Base-by-base conservation (phyloP, 2,113 vertebrate species). In the rat (Rattus norvegicus) region DNA sequence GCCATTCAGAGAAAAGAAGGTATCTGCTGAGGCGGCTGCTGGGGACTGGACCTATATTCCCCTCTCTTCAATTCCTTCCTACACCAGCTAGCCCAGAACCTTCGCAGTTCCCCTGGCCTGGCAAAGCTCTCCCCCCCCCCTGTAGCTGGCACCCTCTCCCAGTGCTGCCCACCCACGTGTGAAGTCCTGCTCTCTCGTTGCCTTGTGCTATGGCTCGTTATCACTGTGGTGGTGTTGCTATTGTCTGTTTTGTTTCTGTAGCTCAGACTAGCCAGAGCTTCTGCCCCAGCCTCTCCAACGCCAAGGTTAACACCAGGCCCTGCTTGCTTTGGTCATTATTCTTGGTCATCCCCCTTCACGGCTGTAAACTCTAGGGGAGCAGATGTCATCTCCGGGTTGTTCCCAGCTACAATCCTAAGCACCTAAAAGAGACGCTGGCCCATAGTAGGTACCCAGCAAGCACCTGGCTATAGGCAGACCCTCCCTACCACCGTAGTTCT, bases 381-480 rank as follows among this genome's bases (percentile, higher is more conserved):
- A 33, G 76, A 89, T 33, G 33, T 13, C 20, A 69, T 16, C 20
- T 20, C 88, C 75, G 56, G 28, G 56, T 90, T 14, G 14, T 72
- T 67, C 43, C 56, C 56, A 30, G 67, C 14, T 11, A 54, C 1
- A 33, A 61, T n/a, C 52, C 88, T 59, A 61, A 59, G 43, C 49
- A n/a, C 43, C 65, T 36, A 24, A 63, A 72, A n/a, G 2, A 47
- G 69, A 4, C 10, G 11, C 76, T n/a, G 17, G 26, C 22, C 4
- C 80, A 24, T 3, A 94, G 88, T 72, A 86, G 95, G 95, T 33
- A 2, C n/a, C 61, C 70, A 72, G 1, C 47, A 84, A 95, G 56
- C 3, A 54, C 1, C 88, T 30, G 39, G 22, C 63, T 56, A 36
- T 26, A 69, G 70, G 69, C 14, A 70, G 56, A 61, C 47, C 81